phyloP scores from a whole-genome alignment of 2,797 vertebrate species.

The Clamator glandarius region DNA sequence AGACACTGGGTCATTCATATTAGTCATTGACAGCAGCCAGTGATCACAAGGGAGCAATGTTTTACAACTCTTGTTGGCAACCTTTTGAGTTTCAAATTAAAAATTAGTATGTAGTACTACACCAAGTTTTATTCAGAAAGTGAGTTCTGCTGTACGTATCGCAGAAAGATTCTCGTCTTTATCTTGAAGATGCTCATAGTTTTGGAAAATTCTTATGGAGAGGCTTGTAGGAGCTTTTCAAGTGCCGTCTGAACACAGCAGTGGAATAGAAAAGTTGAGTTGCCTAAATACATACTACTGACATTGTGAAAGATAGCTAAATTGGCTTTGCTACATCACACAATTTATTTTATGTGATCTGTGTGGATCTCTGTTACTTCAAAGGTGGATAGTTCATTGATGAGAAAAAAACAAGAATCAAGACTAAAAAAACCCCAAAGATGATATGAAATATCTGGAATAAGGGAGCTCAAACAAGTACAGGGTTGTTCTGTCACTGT shows the following conservation, averaged over 20 bases:
- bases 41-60: background rate
- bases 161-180: background rate
- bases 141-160: background rate
- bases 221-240: background rate
- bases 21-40: background rate
- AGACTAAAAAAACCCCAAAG: no score
- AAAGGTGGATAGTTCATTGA: no score
- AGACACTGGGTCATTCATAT: background rate
- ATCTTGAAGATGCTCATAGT: background rate
- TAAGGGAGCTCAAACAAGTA: no score
- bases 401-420: no score
- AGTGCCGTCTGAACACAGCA: background rate
- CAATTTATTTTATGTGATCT: no score
- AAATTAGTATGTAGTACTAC: background rate
- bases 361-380: no score
- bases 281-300: background rate
- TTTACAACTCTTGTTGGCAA: background rate
- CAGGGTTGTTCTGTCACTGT: no score
- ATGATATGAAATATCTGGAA: no score
- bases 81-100: background rate
- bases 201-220: background rate
- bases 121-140: background rate
- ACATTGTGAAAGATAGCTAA: background rate
- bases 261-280: background rate
- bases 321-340: no score